A percentile compares a stretch with the other conserved stretches of the same genome.
These are phyloP conservation scores for Sipha maydis DNA, from an alignment of 2,888 invertebrate species.

Conservation along the genomic window DNA sequence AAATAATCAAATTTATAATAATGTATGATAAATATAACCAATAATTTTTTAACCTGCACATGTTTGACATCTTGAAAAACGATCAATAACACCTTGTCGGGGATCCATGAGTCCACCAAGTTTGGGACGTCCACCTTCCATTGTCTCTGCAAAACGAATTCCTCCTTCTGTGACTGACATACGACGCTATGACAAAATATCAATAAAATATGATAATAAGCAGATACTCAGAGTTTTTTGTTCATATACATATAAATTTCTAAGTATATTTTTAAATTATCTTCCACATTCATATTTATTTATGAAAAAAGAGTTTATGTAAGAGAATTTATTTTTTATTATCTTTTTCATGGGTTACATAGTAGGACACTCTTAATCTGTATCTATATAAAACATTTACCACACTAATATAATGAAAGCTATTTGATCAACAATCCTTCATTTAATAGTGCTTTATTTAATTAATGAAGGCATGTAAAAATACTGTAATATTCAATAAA, in stretches of 20 bases:
- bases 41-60: slow-evolving; percentile 76
- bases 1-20: background rate
- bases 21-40: background rate
- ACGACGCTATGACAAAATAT: slow-evolving; percentile 80
- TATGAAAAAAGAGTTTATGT: too few relatives aligned
- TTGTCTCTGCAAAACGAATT: slow-evolving; percentile 95
- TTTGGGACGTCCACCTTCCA: slow-evolving; percentile 98
- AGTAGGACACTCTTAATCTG: too few relatives aligned
- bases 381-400: too few relatives aligned
- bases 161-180: slow-evolving; percentile 99
- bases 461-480: too few relatives aligned
- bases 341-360: too few relatives aligned
- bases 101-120: slow-evolving; percentile 99
- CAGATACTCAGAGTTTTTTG: background rate
- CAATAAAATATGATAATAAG: background rate
- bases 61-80: slow-evolving; percentile 91
- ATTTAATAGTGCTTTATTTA: too few relatives aligned
- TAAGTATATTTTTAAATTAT: background rate
- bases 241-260: background rate
- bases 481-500: too few relatives aligned
- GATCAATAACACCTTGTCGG: slow-evolving; percentile 95
- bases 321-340: too few relatives aligned
- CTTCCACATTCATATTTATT: too few relatives aligned
- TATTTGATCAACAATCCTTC: too few relatives aligned
- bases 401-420: too few relatives aligned